Evolutionary conservation across 2,888 invertebrate genomes (phyloP), one percentile per base, ranked within the genome.

Genomic region (Diploptera punctata): DNA sequence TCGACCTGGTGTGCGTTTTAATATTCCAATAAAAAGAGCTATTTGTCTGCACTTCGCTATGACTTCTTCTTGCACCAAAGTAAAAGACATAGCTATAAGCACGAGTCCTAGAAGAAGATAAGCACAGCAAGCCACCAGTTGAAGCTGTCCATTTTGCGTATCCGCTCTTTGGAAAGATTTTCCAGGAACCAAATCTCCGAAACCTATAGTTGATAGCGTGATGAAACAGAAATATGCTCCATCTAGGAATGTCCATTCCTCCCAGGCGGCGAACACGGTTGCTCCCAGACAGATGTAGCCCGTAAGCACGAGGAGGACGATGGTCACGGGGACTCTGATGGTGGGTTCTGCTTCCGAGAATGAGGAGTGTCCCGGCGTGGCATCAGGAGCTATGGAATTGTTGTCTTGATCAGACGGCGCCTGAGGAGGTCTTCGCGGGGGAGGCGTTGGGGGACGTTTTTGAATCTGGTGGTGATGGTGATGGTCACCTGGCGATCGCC

Each of bases 181-280:
- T 73, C 87, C 88, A 0, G 93, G 93, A 71, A 92, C 87, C 77
- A 91, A 88, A 80, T 93, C 93, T 3, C 93, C 93, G 76, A 93
- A 91, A 44, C 93, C 93, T 74, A 94, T 93, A 2, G 94, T 94
- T 0, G 93, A 91, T 76, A 94, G 84, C 2, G 94, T 93, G 76
- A 93, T 91, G 82, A 94, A 94, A 81, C 94, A 93, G 83, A 94
- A 93, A 83, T 94, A 94, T 3, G 91, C 90, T 7, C 93, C 92
- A 80, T 94, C 93, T 57, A 93, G 86, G 80, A 93, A 90, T 73
- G 89, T 90, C 92, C 93, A 93, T 78, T 91, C 90, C 80, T 92
- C 92, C 88, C 92, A 91, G n/a, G 90, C 86, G 19, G 92, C 90
- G 83, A 94, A 93, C 73, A 91, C 87, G 31, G 89, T 88, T 0